Evolutionary conservation across 2,888 invertebrate species (phyloP).

Genomic region (Sarcophaga rosellei): DNA sequence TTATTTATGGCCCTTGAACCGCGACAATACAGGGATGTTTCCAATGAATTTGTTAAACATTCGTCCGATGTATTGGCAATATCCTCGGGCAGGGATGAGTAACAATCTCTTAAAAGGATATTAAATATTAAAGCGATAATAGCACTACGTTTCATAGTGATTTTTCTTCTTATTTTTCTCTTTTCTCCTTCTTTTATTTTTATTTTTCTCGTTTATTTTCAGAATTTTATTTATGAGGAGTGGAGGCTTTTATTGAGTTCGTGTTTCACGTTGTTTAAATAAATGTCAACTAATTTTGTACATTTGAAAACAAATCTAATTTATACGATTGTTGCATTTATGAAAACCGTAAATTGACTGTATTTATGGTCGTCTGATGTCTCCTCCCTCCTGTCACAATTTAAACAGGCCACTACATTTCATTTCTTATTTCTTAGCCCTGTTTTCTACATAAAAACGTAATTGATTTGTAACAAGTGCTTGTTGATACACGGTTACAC

Average conservation of each 20-base stretch:
- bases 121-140: constrained; percentile 37
- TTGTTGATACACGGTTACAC: neutral
- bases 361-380: neutral
- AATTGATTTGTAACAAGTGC: constrained; percentile 43
- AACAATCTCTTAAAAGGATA: constrained; percentile 13
- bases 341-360: neutral
- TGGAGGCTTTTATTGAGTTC: neutral
- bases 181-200: neutral
- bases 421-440: constrained; percentile 25
- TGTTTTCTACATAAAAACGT: constrained; percentile 12
- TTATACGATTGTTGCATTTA: constrained; percentile 41
- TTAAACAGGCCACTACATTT: constrained; percentile 18
- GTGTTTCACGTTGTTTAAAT: constrained; percentile 45
- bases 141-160: constrained; percentile 35
- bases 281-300: constrained; percentile 62
- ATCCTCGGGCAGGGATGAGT: constrained; percentile 40
- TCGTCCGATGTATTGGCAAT: constrained; percentile 41
- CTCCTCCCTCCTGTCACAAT: neutral
- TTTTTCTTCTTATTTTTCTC: neutral
- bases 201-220: neutral
- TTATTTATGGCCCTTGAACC: constrained; percentile 82
- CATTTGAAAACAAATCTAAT: constrained; percentile 36
- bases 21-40: constrained; percentile 81
- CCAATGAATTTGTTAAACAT: constrained; percentile 74
- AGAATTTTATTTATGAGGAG: neutral